Base-by-base conservation (phyloP, 2,113 vertebrate species). In the Melierax canorus region DNA sequence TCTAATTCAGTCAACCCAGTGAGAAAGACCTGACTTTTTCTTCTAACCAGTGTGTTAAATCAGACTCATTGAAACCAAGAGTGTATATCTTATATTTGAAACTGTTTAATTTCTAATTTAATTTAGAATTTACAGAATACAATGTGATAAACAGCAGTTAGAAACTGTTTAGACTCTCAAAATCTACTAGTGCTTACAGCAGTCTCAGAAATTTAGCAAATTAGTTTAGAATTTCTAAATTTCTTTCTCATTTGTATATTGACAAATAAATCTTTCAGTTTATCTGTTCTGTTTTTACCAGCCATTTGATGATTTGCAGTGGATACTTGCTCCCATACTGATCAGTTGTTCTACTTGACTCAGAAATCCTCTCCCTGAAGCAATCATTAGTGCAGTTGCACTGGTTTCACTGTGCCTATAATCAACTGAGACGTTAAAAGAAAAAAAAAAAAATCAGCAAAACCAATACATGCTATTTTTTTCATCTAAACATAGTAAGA, bases 371-470 rank as follows among this genome's bases (percentile, higher is more conserved):
- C 98, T 98, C 45, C 98, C 99, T 59, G 99, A 98, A 71, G 99
- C 98, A 88, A 99, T 98, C 99, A 99, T 99, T 94, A 99, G 97
- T 34, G 48, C 48, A 50, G 99, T 99, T 5, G 95, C 98, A 17
- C 99, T 99, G 20, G 99, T 99, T 92, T 99, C 98, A 85, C 99
- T 99, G 97, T 99, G 99, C 39, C 97, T 98, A 80, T 99, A 99
- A 97, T 99, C 99, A 97, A 99, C 99, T 99, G 86, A 91, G 45
- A 96, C 67, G 74, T 53, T 41, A 91, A 92, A 84, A 45, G 15
- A 27, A 15, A 27, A 16, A 51, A 27, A 27, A 66, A 91, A 16
- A 29, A 29, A 66, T 22, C 12, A 71, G 50, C 21, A 81, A 72
- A 92, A 27, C 19, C 17, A 69, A 81, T 7, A 63, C 9, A 74